Conservation (phyloP, 2,113 vertebrate species). For the Eublepharis macularius region DNA sequence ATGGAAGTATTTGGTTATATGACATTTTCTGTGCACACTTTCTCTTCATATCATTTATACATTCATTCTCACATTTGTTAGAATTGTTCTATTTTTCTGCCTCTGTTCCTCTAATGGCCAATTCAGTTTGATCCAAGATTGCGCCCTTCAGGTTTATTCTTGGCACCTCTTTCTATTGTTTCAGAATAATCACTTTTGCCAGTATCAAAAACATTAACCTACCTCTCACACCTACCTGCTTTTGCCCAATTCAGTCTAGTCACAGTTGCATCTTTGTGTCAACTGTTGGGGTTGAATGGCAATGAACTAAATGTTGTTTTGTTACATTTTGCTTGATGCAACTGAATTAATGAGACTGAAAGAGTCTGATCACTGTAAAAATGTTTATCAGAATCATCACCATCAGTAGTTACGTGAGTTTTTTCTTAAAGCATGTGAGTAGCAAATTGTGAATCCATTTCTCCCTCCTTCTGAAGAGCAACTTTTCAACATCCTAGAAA, state of each 20-base stretch:
- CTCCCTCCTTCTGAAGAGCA: not conserved
- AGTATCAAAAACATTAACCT: not conserved
- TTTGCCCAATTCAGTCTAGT: not conserved
- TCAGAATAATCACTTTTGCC: not conserved
- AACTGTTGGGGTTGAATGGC: not conserved
- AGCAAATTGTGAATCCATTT: not conserved
- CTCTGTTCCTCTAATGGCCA: not conserved
- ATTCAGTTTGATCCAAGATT: not conserved
- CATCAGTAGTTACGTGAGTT: not conserved
- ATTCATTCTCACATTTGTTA: slow-evolving; percentile 34
- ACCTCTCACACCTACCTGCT: not conserved
- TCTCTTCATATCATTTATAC: slow-evolving; percentile 42
- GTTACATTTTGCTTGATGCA: not conserved
- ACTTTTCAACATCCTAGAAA: not conserved
- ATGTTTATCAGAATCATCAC: not conserved
- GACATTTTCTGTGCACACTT: slow-evolving; percentile 38
- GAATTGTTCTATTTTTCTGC: slow-evolving; percentile 17
- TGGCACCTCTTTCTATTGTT: not conserved
- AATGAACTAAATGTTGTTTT: not conserved
- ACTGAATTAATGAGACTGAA: not conserved
- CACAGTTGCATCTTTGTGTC: not conserved
- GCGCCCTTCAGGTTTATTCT: not conserved
- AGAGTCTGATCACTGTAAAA: not conserved
- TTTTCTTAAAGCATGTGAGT: fast-evolving
- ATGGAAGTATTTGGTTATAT: slow-evolving; percentile 21